Base-by-base conservation (phyloP, 2,113 vertebrate species). In the Microtus pennsylvanicus region DNA sequence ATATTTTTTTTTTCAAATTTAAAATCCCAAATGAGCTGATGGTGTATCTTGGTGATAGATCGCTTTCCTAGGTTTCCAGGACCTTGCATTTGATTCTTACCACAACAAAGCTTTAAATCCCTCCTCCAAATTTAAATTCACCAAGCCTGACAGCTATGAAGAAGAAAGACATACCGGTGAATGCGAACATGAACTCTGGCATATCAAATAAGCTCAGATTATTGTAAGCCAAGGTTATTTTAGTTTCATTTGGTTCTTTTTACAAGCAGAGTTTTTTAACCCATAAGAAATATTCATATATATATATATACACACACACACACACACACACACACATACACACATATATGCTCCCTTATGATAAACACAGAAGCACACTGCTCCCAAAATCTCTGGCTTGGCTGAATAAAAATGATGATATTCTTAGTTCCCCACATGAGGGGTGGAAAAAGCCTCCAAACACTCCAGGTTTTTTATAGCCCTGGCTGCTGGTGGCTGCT, bases 301-400 rank as follows among this genome's bases (percentile, higher is more conserved):
- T 3, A 47, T 28, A 77, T 3, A 42, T 3, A 42, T 3, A 42
- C 38, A 42, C 38, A 42, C 38, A 42, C 50, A 47, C 28, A 94
- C 63, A 96, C 42, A 90, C 21, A 77, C 2, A 47, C 28, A 77
- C 47, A 83, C 50, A 21, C 92, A 97, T n/a, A 90, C 30, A 75
- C 3, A 47, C 28, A 95, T 70, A 96, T 33, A 96, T 33, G 97
- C 81, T 96, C 94, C 94, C 90, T 96, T 91, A 96, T 96, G 93
- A 98, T 96, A 97, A 98, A 98, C 69, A 95, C 94, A 93, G 97
- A 98, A 94, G 77, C 65, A 96, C 35, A 95, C 50, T 97, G 97
- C 92, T 98, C 97, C 97, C 93, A 93, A 69, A 65, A 93, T 94
- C 94, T 98, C 77, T 83, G 65, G n/a, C 93, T 97, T 97, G 88